These are phyloP conservation scores for Varecia variegata DNA, from an alignment of 2,797 vertebrate genomes.

Conservation along the genomic window DNA sequence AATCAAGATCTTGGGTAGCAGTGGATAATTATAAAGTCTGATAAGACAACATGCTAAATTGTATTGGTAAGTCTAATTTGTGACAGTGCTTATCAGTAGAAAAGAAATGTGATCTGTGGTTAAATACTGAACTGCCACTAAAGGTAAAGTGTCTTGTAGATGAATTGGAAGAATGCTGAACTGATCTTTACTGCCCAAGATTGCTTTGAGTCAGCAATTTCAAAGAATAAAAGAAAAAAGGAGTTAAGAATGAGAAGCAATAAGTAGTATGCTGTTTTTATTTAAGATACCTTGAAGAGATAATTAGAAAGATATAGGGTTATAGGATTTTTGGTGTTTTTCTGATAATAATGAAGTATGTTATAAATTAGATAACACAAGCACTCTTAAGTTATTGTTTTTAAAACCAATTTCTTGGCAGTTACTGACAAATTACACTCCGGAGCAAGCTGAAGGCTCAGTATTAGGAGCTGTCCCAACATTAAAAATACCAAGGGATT, in stretches of 20 bases:
- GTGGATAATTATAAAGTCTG: not conserved
- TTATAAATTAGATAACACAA: slow-evolving; percentile 15
- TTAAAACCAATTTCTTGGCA: not conserved
- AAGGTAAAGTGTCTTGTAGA: not conserved
- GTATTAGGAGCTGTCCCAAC: not conserved
- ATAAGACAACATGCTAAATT: not conserved
- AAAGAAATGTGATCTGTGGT: not conserved
- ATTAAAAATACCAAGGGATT: not conserved
- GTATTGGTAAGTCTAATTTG: not conserved
- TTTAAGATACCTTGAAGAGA: not conserved
- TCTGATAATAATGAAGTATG: not conserved
- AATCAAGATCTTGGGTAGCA: not conserved
- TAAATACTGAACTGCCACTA: not conserved
- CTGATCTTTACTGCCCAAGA: not conserved
- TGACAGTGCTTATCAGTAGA: slow-evolving; percentile 1
- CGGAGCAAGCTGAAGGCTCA: not conserved
- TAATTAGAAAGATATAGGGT: not conserved
- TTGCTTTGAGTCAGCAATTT: not conserved
- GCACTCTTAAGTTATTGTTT: not conserved
- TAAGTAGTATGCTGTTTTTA: not conserved
- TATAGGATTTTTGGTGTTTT: not conserved
- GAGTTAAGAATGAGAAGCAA: not conserved
- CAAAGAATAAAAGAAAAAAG: slow-evolving; percentile 5
- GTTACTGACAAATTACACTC: not conserved
- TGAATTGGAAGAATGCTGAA: not conserved